Evolutionary conservation across 1,140 invertebrate species (phyloP), one percentile per base, ranked within the genome.

Genomic region (Notospermus geniculatus): DNA sequence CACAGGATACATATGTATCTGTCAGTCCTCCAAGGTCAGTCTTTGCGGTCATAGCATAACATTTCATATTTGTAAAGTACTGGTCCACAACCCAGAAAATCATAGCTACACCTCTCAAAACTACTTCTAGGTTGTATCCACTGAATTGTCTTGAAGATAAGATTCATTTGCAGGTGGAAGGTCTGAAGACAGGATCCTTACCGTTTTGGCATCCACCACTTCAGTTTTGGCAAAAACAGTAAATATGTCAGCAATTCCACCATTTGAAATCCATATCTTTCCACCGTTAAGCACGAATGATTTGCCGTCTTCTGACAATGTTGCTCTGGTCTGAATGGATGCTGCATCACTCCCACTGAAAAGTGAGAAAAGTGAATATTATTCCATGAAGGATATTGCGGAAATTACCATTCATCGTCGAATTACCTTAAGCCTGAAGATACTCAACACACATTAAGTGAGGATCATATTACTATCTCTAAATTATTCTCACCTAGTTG

Each of bases 181-280:
- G n/a, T n/a, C n/a, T 36, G 32, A 36, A 7, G 32, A 36, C 15
- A 36, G n/a, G n/a, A n/a, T n/a, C 36, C 67, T 66, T 66, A 78
- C 77, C 56, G 32, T 36, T 15, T 59, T 30, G 15, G 13, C 62
- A 55, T 68, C 65, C n/a, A 60, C 69, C 9, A 78, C 60, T 59
- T 74, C 69, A 50, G 75, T 75, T 63, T 77, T 78, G 15, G 78
- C 78, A 71, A 80, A 78, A 0, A 79, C 77, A 27, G 76, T 80
- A 53, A 79, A 78, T 22, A 80, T 59, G 60, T 80, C 75, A 59
- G 78, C 78, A 32, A 75, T 74, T 23, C 75, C 76, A n/a, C 78
- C 78, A 64, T 80, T 80, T 19, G 77, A 72, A 7, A 80, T 77
- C 82, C 82, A 84, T 1, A 81, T 81, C 65, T 84, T 84, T 7